Evolutionary conservation across 2,888 invertebrate genomes (phyloP).

Genomic region (Papilio demoleus): DNA sequence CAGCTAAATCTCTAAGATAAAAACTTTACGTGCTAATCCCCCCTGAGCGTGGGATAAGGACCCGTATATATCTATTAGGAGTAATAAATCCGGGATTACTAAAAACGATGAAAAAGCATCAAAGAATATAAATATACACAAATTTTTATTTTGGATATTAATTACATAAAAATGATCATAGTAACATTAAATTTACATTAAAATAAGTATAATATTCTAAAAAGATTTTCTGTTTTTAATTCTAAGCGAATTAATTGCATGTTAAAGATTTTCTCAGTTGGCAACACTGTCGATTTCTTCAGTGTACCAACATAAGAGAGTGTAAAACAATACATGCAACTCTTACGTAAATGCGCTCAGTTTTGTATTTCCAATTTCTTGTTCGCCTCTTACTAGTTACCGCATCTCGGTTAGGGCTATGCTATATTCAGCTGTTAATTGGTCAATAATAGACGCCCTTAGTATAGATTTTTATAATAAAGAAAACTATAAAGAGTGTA

Average conservation of each 20-base stretch:
- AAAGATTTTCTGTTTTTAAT: neutral
- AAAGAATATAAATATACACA: no score
- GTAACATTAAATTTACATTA: no score
- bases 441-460: neutral
- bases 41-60: no score
- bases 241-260: neutral
- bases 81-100: no score
- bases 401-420: slow-evolving; percentile 24
- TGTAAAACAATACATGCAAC: slow-evolving; percentile 15
- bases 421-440: neutral
- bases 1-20: no score
- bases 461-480: no score
- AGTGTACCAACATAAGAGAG: neutral
- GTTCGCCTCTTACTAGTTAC: slow-evolving; percentile 26
- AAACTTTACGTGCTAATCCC: no score
- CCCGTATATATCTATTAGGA: no score
- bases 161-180: no score
- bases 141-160: no score
- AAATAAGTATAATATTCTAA: neutral
- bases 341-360: slow-evolving; percentile 10
- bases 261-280: neutral
- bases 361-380: slow-evolving; percentile 30
- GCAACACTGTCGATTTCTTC: neutral
- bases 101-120: no score
- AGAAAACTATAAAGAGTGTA: no score